Conservation (phyloP, 2,888 invertebrate species). For the Hyppa rectilinea region DNA sequence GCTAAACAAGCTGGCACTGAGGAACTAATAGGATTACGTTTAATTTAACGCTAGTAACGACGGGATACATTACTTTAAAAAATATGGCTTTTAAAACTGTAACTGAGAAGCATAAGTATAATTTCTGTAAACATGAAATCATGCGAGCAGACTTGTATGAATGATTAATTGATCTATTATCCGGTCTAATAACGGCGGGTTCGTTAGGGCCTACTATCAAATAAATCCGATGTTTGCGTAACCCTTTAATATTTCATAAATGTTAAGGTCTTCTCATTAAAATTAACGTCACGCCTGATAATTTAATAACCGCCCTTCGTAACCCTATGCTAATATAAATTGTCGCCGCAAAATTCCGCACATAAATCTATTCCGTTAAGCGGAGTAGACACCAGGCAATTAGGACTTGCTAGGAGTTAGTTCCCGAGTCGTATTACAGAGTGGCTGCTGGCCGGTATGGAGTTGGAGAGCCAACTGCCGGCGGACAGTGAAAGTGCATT, state of each 20-base stretch:
- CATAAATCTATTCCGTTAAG: conserved; percentile 80
- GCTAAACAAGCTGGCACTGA: conserved; percentile 28
- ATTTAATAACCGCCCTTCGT: conserved; percentile 72
- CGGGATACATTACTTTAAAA: conserved; percentile 2
- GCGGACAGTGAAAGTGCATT: conserved; percentile 86
- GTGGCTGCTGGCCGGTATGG: conserved; percentile 70
- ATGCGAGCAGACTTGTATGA: not conserved
- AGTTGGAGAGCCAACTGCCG: conserved; percentile 71
- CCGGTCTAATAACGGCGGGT: conserved; percentile 12
- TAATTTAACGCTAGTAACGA: conserved; percentile 28
- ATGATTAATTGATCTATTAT: conserved; percentile 18
- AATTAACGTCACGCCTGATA: conserved; percentile 70
- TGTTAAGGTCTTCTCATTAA: conserved; percentile 61
- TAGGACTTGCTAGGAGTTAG: conserved; percentile 70
- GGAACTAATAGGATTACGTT: conserved; percentile 43
- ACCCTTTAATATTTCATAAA: conserved; percentile 50
- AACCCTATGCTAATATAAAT: conserved; percentile 72
- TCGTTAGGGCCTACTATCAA: conserved; percentile 28
- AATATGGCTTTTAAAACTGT: conserved; percentile 15
- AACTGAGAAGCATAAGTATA: not conserved
- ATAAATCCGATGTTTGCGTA: conserved; percentile 53
- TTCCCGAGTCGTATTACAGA: conserved; percentile 74
- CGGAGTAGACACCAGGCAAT: conserved; percentile 75
- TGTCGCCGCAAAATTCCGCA: conserved; percentile 73
- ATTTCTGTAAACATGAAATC: conserved; percentile 18